Evolutionary conservation across 1,140 invertebrate genomes (phyloP), one percentile per base, ranked within the genome.

Genomic region (Bombus confusus): DNA sequence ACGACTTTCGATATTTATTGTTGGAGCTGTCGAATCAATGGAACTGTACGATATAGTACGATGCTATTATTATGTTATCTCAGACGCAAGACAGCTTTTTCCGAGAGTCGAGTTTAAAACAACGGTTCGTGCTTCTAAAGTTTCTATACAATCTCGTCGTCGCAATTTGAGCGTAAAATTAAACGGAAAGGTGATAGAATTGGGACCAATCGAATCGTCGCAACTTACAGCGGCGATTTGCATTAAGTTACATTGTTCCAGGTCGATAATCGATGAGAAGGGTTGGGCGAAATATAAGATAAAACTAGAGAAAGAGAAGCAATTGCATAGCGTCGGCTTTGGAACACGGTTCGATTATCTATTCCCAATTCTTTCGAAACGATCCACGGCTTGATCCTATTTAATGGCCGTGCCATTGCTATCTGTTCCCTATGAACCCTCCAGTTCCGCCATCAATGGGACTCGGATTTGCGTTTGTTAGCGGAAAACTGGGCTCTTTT

Each of bases 381-480:
- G 87, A 90, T 78, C 62, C 88, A 79, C 74, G 47, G 82, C 47
- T 85, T 79, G 86, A 90, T 89, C 80, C 85, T 84, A 85, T 90
- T 90, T 90, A 90, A 91, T 88, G 87, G 79, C 80, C 78, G 74
- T 78, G 80, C 80, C 66, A 66, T 86, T 84, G 66, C 79, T 84
- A 75, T 74, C 73, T 75, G 76, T 87, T 88, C 87, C 52, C 81
- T 62, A 78, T 74, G 80, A 87, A 81, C 79, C 77, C 76, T 75
- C 43, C 72, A 31, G 34, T 77, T 75, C 71, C 66, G 37, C 77
- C 83, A 75, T 91, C 83, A 89, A 91, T 91, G 77, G 88, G 78
- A 77, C 83, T 85, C 86, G 89, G 87, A 89, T 92, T 90, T 91
- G 86, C 85, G 87, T 92, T 89, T 91, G 89, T 86, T 87, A 85